phyloP scores from a whole-genome alignment of 2,797 vertebrate species.

The Geotria australis region DNA sequence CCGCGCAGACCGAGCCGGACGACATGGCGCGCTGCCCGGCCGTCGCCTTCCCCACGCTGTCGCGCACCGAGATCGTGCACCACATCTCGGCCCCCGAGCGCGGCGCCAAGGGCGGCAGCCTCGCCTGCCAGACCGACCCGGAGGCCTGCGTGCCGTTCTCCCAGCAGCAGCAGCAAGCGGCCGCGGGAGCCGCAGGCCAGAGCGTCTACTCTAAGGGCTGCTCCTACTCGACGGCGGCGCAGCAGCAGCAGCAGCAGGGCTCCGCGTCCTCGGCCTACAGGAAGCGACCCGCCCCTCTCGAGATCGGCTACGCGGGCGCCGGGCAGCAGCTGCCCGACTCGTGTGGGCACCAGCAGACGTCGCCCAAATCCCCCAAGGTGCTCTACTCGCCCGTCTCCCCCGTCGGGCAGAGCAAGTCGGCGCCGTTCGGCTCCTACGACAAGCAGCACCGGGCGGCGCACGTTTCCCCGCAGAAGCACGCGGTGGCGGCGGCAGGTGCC shows the following conservation, averaged over 20 bases:
- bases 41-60: conserved; percentile 75
- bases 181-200: conserved; percentile 23
- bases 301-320: conserved; percentile 69
- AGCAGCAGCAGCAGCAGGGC: conserved; percentile 28
- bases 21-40: conserved; percentile 54
- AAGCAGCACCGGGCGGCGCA: conserved; percentile 74
- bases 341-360: conserved; percentile 47
- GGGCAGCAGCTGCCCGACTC: conserved; percentile 46
- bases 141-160: conserved; percentile 29
- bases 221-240: conserved; percentile 65
- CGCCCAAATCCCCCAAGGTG: conserved; percentile 90
- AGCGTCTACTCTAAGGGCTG: conserved; percentile 56
- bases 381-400: conserved; percentile 90
- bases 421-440: conserved; percentile 73
- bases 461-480: conserved; percentile 85
- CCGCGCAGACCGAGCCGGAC: conserved; percentile 74
- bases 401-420: conserved; percentile 67
- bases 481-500: conserved; percentile 6
- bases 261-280: conserved; percentile 40
- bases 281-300: conserved; percentile 80
- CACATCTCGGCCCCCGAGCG: conserved; percentile 93
- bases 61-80: conserved; percentile 66
- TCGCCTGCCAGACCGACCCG: conserved; percentile 86
- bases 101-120: conserved; percentile 66
- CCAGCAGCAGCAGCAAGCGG: no score